These are phyloP conservation scores for Bos indicus DNA, from an alignment of 2,113 vertebrate species.

Conservation along the genomic window DNA sequence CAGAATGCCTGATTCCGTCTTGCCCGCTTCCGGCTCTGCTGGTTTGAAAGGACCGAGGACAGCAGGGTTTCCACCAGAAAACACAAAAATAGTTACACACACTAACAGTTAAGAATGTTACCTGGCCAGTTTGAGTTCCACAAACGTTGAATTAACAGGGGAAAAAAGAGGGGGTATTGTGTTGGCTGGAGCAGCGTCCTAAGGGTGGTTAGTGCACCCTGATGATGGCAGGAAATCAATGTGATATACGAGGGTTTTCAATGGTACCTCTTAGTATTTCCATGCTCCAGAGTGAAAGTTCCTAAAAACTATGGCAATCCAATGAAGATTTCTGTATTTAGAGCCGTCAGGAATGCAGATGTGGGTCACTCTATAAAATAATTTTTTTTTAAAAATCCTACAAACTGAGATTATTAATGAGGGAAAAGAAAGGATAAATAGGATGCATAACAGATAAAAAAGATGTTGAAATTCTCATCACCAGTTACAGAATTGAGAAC, in stretches of 20 bases:
- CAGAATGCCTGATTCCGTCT: too few relatives aligned
- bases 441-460: neutral
- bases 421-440: neutral
- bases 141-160: neutral
- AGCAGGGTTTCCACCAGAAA: neutral
- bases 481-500: neutral
- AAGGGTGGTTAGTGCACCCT: neutral
- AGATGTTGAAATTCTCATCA: neutral
- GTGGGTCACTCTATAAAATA: neutral
- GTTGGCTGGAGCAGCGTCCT: neutral
- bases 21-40: neutral
- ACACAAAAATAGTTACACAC: neutral
- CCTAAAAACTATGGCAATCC: neutral
- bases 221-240: neutral
- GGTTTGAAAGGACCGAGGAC: neutral
- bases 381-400: neutral
- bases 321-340: neutral
- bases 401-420: neutral
- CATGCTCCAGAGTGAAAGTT: neutral
- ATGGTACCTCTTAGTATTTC: neutral
- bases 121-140: neutral
- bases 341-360: neutral
- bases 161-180: fast-evolving
- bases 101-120: neutral
- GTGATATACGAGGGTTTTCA: too few relatives aligned